These are phyloP conservation scores for Helleia helle DNA, from an alignment of 2,888 invertebrate species.

Conservation along the genomic window DNA sequence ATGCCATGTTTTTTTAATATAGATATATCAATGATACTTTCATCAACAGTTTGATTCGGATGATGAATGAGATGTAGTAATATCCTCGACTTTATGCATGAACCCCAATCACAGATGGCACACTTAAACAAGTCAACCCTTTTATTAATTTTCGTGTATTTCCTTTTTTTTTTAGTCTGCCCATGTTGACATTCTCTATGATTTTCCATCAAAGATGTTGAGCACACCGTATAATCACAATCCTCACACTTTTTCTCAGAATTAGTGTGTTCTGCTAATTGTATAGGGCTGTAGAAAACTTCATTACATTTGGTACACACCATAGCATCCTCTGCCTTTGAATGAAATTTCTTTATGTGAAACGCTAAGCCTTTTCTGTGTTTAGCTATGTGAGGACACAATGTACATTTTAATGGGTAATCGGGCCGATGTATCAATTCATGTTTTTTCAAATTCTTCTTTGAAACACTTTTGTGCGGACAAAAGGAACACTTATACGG, in stretches of 20 bases:
- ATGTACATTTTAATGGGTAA: slow-evolving; percentile 38
- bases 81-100: slow-evolving; percentile 30
- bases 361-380: slow-evolving; percentile 29
- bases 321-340: slow-evolving; percentile 5
- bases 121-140: slow-evolving; percentile 32
- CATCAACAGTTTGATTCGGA: slow-evolving; percentile 38
- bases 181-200: slow-evolving; percentile 22
- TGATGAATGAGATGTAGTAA: slow-evolving; percentile 56
- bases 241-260: slow-evolving; percentile 21
- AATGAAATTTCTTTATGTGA: slow-evolving; percentile 27
- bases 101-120: slow-evolving; percentile 36
- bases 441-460: slow-evolving; percentile 53
- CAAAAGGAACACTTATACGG: slow-evolving; percentile 52
- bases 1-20: slow-evolving; percentile 29
- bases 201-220: slow-evolving; percentile 14
- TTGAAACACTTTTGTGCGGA: slow-evolving; percentile 43
- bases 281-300: slow-evolving; percentile 12
- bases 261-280: slow-evolving; percentile 14
- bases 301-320: slow-evolving; percentile 17
- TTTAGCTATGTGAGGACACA: slow-evolving; percentile 39
- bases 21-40: slow-evolving; percentile 32
- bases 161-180: slow-evolving; percentile 11
- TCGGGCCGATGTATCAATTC: slow-evolving; percentile 42
- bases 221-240: slow-evolving; percentile 24
- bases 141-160: no score